Evolutionary conservation across 1,140 invertebrate genomes (phyloP).

Genomic region (honey bee (Apis mellifera)): DNA sequence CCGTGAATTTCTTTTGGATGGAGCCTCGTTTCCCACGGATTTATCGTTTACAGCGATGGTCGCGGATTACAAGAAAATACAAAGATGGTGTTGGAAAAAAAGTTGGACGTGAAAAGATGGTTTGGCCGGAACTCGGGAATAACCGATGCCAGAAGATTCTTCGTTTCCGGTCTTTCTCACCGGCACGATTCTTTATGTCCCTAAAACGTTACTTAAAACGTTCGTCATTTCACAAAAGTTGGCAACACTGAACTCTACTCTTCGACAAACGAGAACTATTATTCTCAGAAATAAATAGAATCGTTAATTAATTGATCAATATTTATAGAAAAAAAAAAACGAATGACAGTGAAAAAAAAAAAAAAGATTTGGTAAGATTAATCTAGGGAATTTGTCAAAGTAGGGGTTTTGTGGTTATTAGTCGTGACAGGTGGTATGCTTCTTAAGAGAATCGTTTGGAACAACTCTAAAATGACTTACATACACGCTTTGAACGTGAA

Average conservation of each 20-base stretch:
- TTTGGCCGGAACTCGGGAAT: neutral
- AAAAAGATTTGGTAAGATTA: neutral
- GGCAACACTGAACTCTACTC: neutral
- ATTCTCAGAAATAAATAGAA: neutral
- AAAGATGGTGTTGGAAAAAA: neutral
- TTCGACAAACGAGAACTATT: neutral
- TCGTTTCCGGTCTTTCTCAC: neutral
- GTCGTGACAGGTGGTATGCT: neutral
- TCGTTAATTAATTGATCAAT: neutral
- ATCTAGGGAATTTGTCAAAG: neutral
- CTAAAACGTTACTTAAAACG: no score
- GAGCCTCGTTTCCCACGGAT: neutral
- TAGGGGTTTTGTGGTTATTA: neutral
- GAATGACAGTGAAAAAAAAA: neutral
- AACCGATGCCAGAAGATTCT: conserved; percentile 8
- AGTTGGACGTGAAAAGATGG: neutral
- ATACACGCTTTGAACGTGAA: neutral
- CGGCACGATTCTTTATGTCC: neutral
- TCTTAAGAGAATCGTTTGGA: conserved; percentile 11
- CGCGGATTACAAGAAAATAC: neutral
- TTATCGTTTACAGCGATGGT: conserved; percentile 27
- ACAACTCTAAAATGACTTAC: neutral
- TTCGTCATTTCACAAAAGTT: neutral
- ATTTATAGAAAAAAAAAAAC: neutral
- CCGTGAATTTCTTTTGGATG: neutral